These are phyloP conservation scores for Diphyllodes magnificus DNA, from an alignment of 2,113 vertebrate species.

Conservation along the genomic window DNA sequence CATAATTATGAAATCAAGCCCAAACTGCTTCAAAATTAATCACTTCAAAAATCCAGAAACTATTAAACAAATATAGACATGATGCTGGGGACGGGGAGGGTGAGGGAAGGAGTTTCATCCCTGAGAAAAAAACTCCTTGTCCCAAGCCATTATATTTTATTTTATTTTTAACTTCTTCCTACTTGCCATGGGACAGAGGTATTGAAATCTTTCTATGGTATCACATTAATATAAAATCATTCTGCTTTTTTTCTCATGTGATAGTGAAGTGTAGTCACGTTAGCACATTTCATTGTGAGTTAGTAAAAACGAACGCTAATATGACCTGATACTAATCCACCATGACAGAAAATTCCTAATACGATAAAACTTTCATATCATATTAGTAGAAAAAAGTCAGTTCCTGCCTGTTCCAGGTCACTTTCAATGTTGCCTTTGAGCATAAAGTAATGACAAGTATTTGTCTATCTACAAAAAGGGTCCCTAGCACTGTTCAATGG, in stretches of 20 bases:
- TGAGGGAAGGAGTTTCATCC: neutral
- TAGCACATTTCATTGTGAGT: slow-evolving; percentile 72
- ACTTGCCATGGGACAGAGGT: neutral
- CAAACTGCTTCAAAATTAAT: neutral
- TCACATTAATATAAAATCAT: slow-evolving; percentile 43
- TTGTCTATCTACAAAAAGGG: slow-evolving; percentile 46
- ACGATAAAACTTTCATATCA: slow-evolving; percentile 74
- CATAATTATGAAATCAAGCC: neutral
- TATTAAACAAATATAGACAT: neutral
- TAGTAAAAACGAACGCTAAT: slow-evolving; percentile 66
- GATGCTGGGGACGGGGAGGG: neutral
- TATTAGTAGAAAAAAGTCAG: slow-evolving; percentile 65
- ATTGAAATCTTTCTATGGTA: slow-evolving; percentile 38
- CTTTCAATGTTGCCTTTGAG: slow-evolving; percentile 61
- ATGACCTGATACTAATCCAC: slow-evolving; percentile 66
- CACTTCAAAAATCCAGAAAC: neutral
- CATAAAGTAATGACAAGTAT: slow-evolving; percentile 31
- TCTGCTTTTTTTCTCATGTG: neutral
- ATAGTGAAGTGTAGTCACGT: slow-evolving; percentile 38
- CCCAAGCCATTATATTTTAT: neutral
- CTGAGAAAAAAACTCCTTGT: neutral
- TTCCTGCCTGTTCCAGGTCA: slow-evolving; percentile 64
- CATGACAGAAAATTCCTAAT: slow-evolving; percentile 74
- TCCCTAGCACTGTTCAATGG: neutral
- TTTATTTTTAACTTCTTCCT: slow-evolving; percentile 4